Evolutionary conservation across 2,888 invertebrate genomes (phyloP), one percentile per base, ranked within the genome.

Genomic region (Antitype chi): DNA sequence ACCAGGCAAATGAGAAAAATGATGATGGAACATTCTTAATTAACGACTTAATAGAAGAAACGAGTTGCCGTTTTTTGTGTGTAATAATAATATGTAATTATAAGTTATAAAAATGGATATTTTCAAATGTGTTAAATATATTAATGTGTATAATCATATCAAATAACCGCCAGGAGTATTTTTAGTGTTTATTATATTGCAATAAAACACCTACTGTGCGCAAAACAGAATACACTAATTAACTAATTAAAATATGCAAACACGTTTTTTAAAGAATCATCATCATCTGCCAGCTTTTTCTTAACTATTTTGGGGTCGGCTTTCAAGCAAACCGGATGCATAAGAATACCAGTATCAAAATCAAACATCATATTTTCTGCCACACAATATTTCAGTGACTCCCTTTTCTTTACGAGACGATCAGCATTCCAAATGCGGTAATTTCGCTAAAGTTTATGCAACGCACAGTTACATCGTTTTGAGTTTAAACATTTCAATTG

Each of bases 1-100:
- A 90, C 90, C 89, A 87, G 68, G 79, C 86, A 87, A 86, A 86
- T 82, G 84, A 87, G 87, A 86, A 80, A 82, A 77, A 82, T 83
- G 76, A 80, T 80, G 76, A 74, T 70, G 80, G 59, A 84, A 83
- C 67, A 81, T 84, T 88, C 87, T 89, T 82, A 87, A 88, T 89
- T 89, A 85, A 89, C 82, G 73, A 76, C 77, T 87, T 80, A 80
- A 80, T 84, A 81, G 81, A 63, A 74, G 74, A 82, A 84, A 80
- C 85, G 63, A 76, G 84, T 85, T 82, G 70, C 1, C 3, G 49
- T 74, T 77, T 80, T 81, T 79, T 72, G 67, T 69, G 73, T 53
- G 28, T 67, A 78, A 87, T 85, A 81, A 75, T 87, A 81, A 80
- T 70, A 63, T 68, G 78, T 85, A 81, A 75, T 87, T 82, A 80